These are phyloP conservation scores for Schlechtendalia chinensis DNA, from an alignment of 1,140 invertebrate genomes.

Conservation along the genomic window DNA sequence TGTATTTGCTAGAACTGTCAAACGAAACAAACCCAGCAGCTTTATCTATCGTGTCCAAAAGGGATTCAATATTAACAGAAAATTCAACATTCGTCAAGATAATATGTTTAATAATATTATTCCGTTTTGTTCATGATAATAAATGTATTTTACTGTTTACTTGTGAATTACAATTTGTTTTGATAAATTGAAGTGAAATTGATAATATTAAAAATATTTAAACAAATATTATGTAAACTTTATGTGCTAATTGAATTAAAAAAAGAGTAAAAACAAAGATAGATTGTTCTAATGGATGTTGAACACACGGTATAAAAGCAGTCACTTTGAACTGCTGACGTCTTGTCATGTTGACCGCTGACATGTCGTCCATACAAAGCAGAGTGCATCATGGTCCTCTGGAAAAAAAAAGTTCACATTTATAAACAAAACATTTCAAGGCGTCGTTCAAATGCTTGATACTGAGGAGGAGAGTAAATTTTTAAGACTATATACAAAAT, in stretches of 20 bases:
- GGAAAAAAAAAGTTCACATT: slow-evolving; percentile 7
- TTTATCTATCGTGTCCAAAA: slow-evolving; percentile 54
- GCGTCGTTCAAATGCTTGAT: no score
- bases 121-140: slow-evolving; percentile 44
- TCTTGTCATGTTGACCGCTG: not conserved
- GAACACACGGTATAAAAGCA: slow-evolving; percentile 19
- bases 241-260: slow-evolving; percentile 37
- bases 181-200: slow-evolving; percentile 7
- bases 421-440: no score
- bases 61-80: slow-evolving; percentile 74
- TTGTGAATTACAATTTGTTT: slow-evolving; percentile 39
- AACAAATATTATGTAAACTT: slow-evolving; percentile 31
- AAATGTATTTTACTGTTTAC: slow-evolving; percentile 40
- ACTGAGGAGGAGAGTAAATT: no score
- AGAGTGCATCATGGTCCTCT: slow-evolving; percentile 30
- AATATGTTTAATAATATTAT: slow-evolving; percentile 50
- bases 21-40: slow-evolving; percentile 29
- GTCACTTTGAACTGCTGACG: slow-evolving; percentile 3
- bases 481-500: no score
- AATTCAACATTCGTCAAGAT: slow-evolving; percentile 78
- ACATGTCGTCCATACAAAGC: not conserved
- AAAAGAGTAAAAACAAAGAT: not conserved
- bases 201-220: no score
- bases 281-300: not conserved
- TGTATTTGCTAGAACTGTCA: slow-evolving; percentile 68